Evolutionary conservation across 2,113 vertebrate genomes (phyloP).

Genomic region (Callorhinus ursinus): DNA sequence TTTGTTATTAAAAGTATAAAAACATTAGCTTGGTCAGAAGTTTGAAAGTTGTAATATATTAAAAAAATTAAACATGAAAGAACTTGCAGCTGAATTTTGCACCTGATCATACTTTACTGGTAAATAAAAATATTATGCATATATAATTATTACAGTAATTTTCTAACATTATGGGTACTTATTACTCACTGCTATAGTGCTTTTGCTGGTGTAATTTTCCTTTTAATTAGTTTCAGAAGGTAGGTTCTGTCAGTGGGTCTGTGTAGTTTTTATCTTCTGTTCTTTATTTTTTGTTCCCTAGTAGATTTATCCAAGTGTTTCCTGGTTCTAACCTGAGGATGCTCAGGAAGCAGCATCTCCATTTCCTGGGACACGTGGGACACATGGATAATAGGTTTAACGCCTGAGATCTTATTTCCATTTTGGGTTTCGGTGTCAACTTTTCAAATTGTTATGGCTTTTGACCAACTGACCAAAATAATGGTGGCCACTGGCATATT

Average conservation of each 20-base stretch:
- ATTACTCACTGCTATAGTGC: neutral
- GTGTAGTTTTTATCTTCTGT: neutral
- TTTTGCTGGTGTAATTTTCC: neutral
- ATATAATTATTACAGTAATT: neutral
- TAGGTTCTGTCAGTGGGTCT: neutral
- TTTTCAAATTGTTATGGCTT: neutral
- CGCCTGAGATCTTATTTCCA: neutral
- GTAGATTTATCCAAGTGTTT: neutral
- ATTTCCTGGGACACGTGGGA: too few relatives aligned
- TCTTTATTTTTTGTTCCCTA: neutral
- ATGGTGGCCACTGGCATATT: neutral
- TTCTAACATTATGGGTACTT: neutral
- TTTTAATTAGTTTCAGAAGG: neutral
- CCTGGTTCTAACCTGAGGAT: neutral
- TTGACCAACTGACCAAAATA: neutral
- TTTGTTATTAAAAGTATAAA: neutral
- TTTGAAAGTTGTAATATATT: neutral
- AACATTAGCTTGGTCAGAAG: neutral
- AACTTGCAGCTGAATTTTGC: conserved; percentile 4
- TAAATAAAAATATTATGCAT: neutral
- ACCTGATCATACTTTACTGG: neutral
- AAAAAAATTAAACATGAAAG: neutral
- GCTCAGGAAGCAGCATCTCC: neutral
- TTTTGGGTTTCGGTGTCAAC: neutral
- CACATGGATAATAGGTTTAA: neutral